These are phyloP conservation scores for Drosophila diplacantha DNA, from an alignment of 2,888 invertebrate genomes.

Conservation along the genomic window DNA sequence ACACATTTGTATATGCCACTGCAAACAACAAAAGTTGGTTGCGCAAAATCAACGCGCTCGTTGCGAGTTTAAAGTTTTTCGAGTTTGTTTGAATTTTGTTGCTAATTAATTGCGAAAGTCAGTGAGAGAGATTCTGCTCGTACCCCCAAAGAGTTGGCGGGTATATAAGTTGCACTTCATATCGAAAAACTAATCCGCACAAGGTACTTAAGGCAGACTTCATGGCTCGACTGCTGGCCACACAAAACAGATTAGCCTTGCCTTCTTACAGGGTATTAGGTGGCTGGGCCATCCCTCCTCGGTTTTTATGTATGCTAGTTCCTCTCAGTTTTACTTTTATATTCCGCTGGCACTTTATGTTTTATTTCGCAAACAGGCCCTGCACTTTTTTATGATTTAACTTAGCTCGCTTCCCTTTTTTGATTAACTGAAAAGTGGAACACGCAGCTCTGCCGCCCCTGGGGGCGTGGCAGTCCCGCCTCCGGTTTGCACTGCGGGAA, in stretches of 20 bases:
- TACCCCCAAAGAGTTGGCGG: constrained; percentile 9
- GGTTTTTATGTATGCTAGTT: constrained; percentile 22
- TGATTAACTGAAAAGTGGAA: constrained; percentile 41
- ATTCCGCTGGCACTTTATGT: constrained; percentile 36
- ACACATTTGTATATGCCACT: constrained; percentile 35
- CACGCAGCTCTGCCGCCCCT: constrained; percentile 20
- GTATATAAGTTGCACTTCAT: constrained; percentile 6
- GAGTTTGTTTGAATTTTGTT: constrained; percentile 68
- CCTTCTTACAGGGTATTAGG: constrained; percentile 15
- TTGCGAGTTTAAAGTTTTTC: constrained; percentile 50
- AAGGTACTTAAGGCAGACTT: neutral
- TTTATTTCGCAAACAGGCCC: constrained; percentile 36
- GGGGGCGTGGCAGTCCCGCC: constrained; percentile 21
- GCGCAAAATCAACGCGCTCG: constrained; percentile 58
- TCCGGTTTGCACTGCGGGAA: constrained; percentile 24
- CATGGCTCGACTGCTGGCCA: no score
- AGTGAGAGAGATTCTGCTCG: constrained; percentile 23
- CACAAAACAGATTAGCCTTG: neutral
- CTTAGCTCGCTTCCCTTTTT: constrained; percentile 37
- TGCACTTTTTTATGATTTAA: constrained; percentile 42
- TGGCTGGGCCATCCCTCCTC: neutral
- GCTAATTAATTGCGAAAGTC: constrained; percentile 68
- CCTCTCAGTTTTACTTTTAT: constrained; percentile 22
- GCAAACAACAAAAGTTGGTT: constrained; percentile 49
- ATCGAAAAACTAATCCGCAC: constrained; percentile 1